These are phyloP conservation scores for Distichodus sexfasciatus DNA, from an alignment of 2,797 vertebrate species.

Conservation along the genomic window DNA sequence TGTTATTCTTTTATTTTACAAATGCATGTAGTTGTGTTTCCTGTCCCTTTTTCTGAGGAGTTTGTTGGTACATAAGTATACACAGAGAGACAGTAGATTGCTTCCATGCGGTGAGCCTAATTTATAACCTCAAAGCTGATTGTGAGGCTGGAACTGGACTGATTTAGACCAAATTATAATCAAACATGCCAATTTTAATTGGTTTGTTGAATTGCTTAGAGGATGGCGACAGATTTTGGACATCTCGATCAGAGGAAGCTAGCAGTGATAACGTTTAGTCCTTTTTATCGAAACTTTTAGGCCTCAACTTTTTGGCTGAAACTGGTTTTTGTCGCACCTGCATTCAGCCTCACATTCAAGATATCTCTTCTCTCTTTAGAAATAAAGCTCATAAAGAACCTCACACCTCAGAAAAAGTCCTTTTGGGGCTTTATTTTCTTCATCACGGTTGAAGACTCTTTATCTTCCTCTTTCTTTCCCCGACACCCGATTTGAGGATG, in stretches of 20 bases:
- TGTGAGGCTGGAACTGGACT: constrained; percentile 26
- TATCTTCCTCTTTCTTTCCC: constrained; percentile 58
- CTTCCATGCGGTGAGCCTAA: constrained; percentile 1
- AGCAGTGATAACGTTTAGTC: too few relatives aligned
- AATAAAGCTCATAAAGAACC: constrained; percentile 58
- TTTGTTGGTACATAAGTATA: background rate
- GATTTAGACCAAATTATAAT: constrained; percentile 12
- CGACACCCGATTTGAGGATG: constrained; percentile 63
- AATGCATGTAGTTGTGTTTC: constrained; percentile 1
- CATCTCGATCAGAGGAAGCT: too few relatives aligned
- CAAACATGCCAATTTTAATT: constrained; percentile 24
- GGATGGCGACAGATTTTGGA: too few relatives aligned
- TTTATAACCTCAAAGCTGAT: constrained; percentile 16
- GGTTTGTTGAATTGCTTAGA: too few relatives aligned
- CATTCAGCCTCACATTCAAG: constrained; percentile 46
- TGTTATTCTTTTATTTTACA: background rate
- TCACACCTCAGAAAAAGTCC: constrained; percentile 53
- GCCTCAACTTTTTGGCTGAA: background rate
- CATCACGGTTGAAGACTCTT: constrained; percentile 63
- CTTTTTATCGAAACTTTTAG: background rate
- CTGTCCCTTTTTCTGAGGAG: background rate
- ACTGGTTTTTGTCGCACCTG: background rate
- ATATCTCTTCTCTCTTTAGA: constrained; percentile 53
- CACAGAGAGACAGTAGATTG: constrained; percentile 23
- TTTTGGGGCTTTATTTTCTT: constrained; percentile 64